Conservation (phyloP, 1,140 invertebrate species). For the Aleiodes sp. region DNA sequence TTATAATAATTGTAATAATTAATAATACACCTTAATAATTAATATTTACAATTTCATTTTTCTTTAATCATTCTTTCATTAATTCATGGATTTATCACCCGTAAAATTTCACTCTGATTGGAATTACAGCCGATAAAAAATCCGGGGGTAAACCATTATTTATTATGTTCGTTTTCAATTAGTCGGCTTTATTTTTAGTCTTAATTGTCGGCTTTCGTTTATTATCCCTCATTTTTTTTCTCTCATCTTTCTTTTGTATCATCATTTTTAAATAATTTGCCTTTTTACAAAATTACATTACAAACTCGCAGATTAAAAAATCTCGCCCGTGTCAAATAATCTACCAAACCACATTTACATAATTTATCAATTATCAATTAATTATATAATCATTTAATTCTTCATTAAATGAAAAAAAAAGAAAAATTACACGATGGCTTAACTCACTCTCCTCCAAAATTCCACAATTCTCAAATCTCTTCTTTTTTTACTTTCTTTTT, state of each 20-base stretch:
- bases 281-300: slow-evolving; percentile 67
- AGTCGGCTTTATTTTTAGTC: slow-evolving; percentile 31
- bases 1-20: slow-evolving; percentile 33
- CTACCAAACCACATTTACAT: slow-evolving; percentile 39
- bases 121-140: slow-evolving; percentile 27
- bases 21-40: slow-evolving; percentile 35
- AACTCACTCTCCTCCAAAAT: slow-evolving; percentile 33
- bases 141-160: slow-evolving; percentile 26
- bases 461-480: slow-evolving; percentile 17
- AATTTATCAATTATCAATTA: slow-evolving; percentile 31
- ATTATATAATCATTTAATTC: slow-evolving; percentile 39
- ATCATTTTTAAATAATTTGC: slow-evolving; percentile 58
- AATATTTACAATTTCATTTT: slow-evolving; percentile 34
- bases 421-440: slow-evolving; percentile 37
- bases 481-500: slow-evolving; percentile 20
- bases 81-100: slow-evolving; percentile 8
- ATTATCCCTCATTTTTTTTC: slow-evolving; percentile 47
- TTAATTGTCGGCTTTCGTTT: slow-evolving; percentile 26
- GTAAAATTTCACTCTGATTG: slow-evolving; percentile 28
- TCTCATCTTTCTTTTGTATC: slow-evolving; percentile 45
- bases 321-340: slow-evolving; percentile 53
- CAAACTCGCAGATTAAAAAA: slow-evolving; percentile 60
- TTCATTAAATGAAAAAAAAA: too few relatives aligned
- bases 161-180: slow-evolving; percentile 32
- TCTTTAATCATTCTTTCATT: too few relatives aligned